These are phyloP conservation scores for Drosophila siamana DNA, from an alignment of 2,888 invertebrate genomes.

Conservation along the genomic window DNA sequence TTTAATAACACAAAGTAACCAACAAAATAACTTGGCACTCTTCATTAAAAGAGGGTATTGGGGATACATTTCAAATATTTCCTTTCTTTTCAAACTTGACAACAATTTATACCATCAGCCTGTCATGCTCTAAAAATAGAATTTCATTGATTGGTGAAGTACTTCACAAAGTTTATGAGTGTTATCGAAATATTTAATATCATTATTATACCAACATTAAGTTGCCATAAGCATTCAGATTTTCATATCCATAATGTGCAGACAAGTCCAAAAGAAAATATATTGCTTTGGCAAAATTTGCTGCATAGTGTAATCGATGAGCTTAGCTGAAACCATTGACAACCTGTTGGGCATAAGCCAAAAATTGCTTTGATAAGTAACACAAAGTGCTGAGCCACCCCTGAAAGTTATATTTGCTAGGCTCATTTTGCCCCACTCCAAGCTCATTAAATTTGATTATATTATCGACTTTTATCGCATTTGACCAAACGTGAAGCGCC, in stretches of 20 bases:
- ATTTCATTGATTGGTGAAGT: too few species aligned
- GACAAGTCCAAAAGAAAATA: neutral
- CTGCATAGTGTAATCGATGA: conserved; percentile 54
- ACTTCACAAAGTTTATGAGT: too few species aligned
- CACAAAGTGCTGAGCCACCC: conserved; percentile 42
- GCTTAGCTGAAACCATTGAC: conserved; percentile 47
- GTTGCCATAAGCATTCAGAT: neutral
- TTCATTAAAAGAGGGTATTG: neutral
- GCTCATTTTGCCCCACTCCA: conserved; percentile 33
- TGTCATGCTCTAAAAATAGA: too few species aligned
- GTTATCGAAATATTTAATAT: neutral
- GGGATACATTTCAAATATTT: neutral
- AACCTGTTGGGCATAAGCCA: conserved; percentile 56
- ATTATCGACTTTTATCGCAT: conserved; percentile 76
- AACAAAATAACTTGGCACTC: conserved; percentile 7
- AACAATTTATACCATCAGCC: neutral
- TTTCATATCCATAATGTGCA: neutral
- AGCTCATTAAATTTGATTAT: conserved; percentile 77
- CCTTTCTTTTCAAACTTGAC: neutral
- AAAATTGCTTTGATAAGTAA: conserved; percentile 61
- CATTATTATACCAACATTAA: neutral
- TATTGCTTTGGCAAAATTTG: conserved; percentile 3
- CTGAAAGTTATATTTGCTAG: conserved; percentile 5
- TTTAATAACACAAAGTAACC: conserved; percentile 45
- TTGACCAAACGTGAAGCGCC: conserved; percentile 59